A percentile compares a stretch with the other conserved stretches of the same genome.
phyloP scores from a whole-genome alignment of 2,888 invertebrate species.

The Notodonta ziczac region DNA sequence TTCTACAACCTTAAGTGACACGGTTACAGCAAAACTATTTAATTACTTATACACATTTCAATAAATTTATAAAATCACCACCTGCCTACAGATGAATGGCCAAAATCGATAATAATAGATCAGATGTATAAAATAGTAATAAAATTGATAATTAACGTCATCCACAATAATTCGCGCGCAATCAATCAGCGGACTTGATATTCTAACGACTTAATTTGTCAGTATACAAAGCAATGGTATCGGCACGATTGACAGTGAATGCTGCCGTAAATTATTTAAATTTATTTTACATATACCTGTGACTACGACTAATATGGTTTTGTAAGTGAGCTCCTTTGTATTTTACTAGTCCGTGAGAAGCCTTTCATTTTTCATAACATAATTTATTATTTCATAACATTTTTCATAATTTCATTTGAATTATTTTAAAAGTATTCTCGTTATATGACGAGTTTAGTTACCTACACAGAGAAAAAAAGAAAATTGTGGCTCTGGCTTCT shows the following conservation, averaged over 20 bases:
- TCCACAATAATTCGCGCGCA: constrained; percentile 17
- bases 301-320: background rate
- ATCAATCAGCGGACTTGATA: constrained; percentile 17
- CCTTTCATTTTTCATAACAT: too few relatives aligned
- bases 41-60: background rate
- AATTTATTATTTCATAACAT: too few relatives aligned
- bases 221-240: constrained; percentile 25
- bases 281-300: background rate
- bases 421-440: too few relatives aligned
- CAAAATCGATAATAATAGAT: background rate
- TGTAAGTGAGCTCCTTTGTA: background rate
- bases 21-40: too few relatives aligned
- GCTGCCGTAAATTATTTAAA: constrained; percentile 23
- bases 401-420: too few relatives aligned
- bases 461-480: too few relatives aligned
- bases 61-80: background rate
- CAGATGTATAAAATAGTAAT: constrained; percentile 10
- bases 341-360: constrained; percentile 3
- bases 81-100: too few relatives aligned
- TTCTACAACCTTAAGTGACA: too few relatives aligned
- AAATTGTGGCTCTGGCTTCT: too few relatives aligned
- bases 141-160: constrained; percentile 18
- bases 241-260: constrained; percentile 21
- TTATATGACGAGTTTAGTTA: too few relatives aligned
- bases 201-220: constrained; percentile 24